These are phyloP conservation scores for Amiota communis DNA, from an alignment of 2,888 invertebrate genomes.

Conservation along the genomic window DNA sequence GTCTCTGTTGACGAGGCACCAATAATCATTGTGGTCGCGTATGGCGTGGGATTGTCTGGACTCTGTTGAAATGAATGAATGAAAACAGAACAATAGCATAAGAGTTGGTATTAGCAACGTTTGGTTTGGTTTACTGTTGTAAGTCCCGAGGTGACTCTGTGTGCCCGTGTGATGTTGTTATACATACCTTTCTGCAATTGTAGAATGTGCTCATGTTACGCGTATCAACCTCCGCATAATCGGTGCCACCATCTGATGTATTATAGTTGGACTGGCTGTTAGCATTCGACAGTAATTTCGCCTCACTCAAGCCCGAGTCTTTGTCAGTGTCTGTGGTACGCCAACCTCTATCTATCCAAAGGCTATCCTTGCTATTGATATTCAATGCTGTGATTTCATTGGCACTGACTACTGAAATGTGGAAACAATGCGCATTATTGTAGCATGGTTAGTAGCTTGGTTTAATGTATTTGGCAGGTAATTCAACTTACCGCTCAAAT, in stretches of 20 bases:
- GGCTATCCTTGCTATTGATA: constrained; percentile 77
- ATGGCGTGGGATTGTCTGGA: constrained; percentile 80
- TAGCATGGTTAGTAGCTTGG: neutral
- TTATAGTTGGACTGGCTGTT: constrained; percentile 72
- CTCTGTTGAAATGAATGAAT: constrained; percentile 66
- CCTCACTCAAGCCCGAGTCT: constrained; percentile 76
- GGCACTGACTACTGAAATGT: constrained; percentile 72
- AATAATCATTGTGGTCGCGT: constrained; percentile 83
- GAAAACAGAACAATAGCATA: neutral
- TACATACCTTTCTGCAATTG: constrained; percentile 76
- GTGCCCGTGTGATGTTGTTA: no score
- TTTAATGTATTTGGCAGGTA: neutral
- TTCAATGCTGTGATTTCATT: constrained; percentile 74
- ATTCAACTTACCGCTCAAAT: constrained; percentile 75
- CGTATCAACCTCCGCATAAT: constrained; percentile 81
- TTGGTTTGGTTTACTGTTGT: no score
- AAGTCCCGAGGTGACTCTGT: no score
- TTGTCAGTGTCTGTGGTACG: constrained; percentile 78
- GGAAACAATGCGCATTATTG: neutral
- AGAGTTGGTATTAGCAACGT: constrained; percentile 17
- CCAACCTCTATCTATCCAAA: constrained; percentile 83
- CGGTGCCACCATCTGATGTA: constrained; percentile 75
- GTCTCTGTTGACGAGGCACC: constrained; percentile 71
- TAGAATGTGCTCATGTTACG: constrained; percentile 82
- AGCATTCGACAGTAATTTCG: constrained; percentile 76